Evolutionary conservation across 2,797 vertebrate genomes (phyloP).

Genomic region (Mallotus villosus): DNA sequence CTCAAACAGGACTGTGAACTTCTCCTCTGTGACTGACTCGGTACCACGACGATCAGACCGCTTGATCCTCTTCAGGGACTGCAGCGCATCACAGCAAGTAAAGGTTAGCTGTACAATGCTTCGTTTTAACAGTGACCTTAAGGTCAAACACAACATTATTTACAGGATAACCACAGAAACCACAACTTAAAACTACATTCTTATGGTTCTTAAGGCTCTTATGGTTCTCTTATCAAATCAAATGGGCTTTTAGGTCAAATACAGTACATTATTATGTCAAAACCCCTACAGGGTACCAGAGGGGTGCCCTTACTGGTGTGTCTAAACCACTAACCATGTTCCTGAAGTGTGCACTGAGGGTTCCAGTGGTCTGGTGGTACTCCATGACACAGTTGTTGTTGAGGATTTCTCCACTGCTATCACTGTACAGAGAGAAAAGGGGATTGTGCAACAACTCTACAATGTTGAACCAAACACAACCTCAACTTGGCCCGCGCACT

Average conservation of each 20-base stretch:
- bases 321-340: constrained; percentile 79
- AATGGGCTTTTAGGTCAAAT: no score
- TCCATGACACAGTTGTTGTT: constrained; percentile 98
- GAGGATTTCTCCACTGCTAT: constrained; percentile 93
- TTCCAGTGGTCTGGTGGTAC: constrained; percentile 78
- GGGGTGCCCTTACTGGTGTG: constrained; percentile 11
- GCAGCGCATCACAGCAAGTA: constrained; percentile 11
- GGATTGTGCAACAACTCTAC: no score
- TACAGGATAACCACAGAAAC: neutral
- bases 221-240: no score
- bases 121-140: no score
- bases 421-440: constrained; percentile 66
- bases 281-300: neutral
- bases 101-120: no score
- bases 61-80: constrained; percentile 96
- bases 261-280: no score
- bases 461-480: no score
- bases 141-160: neutral
- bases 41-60: constrained; percentile 91
- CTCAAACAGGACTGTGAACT: constrained; percentile 94
- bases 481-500: no score
- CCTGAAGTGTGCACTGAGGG: constrained; percentile 83
- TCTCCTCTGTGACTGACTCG: constrained; percentile 94
- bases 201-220: no score
- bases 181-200: no score